Evolutionary conservation across 2,113 vertebrate genomes (phyloP).

Genomic region (Labeo catla): DNA sequence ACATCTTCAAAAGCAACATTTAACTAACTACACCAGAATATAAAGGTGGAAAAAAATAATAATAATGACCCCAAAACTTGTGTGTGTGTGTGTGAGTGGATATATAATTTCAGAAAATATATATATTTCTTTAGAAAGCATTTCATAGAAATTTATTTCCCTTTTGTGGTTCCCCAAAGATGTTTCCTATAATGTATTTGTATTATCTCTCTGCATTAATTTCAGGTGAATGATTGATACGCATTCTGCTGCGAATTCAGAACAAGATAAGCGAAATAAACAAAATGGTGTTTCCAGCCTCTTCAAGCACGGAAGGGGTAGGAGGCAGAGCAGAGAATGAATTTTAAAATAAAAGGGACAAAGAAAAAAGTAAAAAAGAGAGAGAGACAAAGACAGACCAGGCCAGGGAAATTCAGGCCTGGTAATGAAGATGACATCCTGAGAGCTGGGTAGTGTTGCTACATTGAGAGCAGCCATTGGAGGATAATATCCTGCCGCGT

Average conservation of each 20-base stretch:
- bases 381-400: constrained; percentile 16
- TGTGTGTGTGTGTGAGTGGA: not conserved
- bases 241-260: not conserved
- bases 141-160: not conserved
- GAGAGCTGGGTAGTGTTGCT: constrained; percentile 44
- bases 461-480: constrained; percentile 47
- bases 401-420: not conserved
- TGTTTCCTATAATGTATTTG: not conserved
- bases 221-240: not conserved
- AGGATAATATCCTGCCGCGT: constrained; percentile 69
- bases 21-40: too few relatives aligned
- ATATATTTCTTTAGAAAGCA: too few relatives aligned
- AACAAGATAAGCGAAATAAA: not conserved
- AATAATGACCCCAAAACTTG: too few relatives aligned
- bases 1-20: too few relatives aligned
- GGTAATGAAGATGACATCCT: constrained; percentile 59
- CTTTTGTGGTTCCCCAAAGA: not conserved
- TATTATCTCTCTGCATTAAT: not conserved
- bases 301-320: not conserved
- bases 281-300: not conserved
- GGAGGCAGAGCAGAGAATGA: not conserved
- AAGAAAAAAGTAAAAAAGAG: not conserved
- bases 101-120: not conserved
- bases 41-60: too few relatives aligned
- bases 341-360: constrained; percentile 1